Evolutionary conservation across 2,888 invertebrate species (phyloP).

Genomic region (Drosophila kokeensis): DNA sequence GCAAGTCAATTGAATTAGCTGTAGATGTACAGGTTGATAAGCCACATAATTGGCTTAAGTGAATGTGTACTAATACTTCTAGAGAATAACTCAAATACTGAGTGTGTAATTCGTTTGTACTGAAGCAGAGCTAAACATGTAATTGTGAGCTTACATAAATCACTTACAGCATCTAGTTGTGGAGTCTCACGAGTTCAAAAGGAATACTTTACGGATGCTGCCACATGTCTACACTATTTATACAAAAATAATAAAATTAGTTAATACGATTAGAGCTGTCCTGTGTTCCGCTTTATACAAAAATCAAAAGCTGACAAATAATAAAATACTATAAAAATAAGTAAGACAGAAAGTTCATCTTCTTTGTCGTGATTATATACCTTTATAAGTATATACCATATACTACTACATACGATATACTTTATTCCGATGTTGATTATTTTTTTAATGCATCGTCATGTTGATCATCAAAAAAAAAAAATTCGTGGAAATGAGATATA

Average conservation of each 20-base stretch:
- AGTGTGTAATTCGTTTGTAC: background rate
- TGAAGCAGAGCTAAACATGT: background rate
- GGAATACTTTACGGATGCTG: background rate
- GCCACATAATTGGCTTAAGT: background rate
- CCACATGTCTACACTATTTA: background rate
- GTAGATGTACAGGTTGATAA: constrained; percentile 1
- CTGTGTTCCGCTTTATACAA: background rate
- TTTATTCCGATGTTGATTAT: background rate
- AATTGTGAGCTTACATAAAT: background rate
- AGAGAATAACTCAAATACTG: background rate
- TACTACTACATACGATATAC: background rate
- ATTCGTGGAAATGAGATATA: constrained; percentile 4
- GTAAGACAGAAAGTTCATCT: background rate
- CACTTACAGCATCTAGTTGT: background rate
- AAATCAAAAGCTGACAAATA: background rate
- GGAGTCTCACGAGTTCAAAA: background rate
- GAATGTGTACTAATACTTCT: background rate
- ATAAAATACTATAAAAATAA: background rate
- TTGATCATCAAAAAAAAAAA: constrained; percentile 2
- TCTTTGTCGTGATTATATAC: background rate
- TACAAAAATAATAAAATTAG: background rate
- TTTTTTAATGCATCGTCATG: background rate
- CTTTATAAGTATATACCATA: background rate
- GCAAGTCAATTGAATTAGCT: constrained; percentile 21
- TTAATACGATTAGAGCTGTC: background rate